Conservation (phyloP, 2,113 vertebrate species). For the Anarrhichthys ocellatus region DNA sequence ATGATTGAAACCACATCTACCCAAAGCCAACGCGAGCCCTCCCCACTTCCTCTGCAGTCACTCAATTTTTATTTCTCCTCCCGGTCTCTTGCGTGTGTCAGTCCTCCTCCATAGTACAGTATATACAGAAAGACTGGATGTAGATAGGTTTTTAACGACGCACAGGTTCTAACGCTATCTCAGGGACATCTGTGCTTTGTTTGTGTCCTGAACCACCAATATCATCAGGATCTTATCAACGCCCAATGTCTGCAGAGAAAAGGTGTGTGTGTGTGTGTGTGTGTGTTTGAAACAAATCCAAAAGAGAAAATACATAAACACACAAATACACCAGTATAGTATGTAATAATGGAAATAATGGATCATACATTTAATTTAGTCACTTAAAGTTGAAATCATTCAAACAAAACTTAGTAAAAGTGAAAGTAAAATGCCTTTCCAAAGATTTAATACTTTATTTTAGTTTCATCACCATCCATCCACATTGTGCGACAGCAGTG, state of each 20-base stretch:
- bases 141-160: not conserved
- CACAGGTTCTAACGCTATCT: constrained; percentile 38
- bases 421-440: not conserved
- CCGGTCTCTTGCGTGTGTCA: constrained; percentile 9
- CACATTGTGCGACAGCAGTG: not conserved
- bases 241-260: constrained; percentile 18
- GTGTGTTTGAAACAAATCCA: not conserved
- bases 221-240: constrained; percentile 53
- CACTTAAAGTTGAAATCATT: not conserved
- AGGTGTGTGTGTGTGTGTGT: not conserved
- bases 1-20: constrained; percentile 71
- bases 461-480: not conserved
- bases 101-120: not conserved
- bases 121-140: not conserved
- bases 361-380: not conserved
- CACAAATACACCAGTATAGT: not conserved
- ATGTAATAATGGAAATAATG: not conserved
- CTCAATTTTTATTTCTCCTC: constrained; percentile 41
- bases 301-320: not conserved
- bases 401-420: not conserved
- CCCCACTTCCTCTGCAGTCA: constrained; percentile 58
- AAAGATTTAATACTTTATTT: not conserved
- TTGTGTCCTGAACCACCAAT: not conserved
- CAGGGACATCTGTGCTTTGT: constrained; percentile 54
- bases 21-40: constrained; percentile 40